Evolutionary conservation across 2,113 vertebrate species (phyloP).

Genomic region (Takifugu flavidus): DNA sequence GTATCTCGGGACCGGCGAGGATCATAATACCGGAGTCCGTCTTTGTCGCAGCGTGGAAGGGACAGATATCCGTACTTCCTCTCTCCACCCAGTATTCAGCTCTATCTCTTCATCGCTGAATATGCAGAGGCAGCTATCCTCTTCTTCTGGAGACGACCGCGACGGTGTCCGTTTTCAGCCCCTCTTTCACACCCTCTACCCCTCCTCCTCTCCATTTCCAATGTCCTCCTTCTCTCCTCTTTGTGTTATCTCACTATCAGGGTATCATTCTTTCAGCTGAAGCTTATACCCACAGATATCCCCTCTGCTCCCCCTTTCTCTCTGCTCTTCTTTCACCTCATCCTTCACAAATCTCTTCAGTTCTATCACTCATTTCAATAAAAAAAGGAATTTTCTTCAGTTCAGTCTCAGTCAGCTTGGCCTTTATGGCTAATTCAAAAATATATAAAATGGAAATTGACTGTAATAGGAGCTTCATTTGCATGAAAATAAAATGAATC

Average conservation of each 20-base stretch:
- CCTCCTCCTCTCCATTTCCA: constrained; percentile 45
- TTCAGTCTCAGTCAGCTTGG: no score
- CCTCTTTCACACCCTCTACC: constrained; percentile 34
- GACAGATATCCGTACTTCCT: constrained; percentile 34
- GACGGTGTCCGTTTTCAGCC: constrained; percentile 52
- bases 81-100: constrained; percentile 8
- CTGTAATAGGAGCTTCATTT: neutral
- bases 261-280: constrained; percentile 58
- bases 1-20: constrained; percentile 42
- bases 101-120: constrained; percentile 55
- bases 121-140: constrained; percentile 40
- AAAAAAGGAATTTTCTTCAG: constrained; percentile 6
- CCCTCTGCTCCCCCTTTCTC: constrained; percentile 52
- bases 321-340: constrained; percentile 52
- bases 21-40: constrained; percentile 47
- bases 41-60: constrained; percentile 48
- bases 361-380: constrained; percentile 55
- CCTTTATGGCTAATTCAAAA: no score
- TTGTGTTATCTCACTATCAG: constrained; percentile 66
- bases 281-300: constrained; percentile 51
- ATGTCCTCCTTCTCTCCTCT: constrained; percentile 44
- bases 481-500: neutral
- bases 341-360: constrained; percentile 47
- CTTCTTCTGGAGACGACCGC: constrained; percentile 24
- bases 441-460: neutral